Evolutionary conservation across 2,888 invertebrate genomes (phyloP), one percentile per base, ranked within the genome.

Genomic region (Drymonia ruficornis): DNA sequence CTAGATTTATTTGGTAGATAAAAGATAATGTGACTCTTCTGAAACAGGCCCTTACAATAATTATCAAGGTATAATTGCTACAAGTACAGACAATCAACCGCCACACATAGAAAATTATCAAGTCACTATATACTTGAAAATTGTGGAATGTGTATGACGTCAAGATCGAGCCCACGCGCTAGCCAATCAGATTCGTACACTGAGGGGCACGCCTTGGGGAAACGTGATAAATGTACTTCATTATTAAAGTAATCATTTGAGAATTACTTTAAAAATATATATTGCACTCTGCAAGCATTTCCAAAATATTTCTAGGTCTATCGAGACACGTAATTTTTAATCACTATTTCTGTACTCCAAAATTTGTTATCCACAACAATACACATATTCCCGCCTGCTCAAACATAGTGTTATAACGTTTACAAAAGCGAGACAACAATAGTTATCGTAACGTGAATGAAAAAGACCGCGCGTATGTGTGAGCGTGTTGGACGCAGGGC

Each of bases 121-220:
- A 67, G 52, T 61, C 60, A 78, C 75, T 70, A 52, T n/a, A 9
- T 84, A 84, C 85, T 83, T 84, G 83, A 81, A 83, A 78, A 86
- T 82, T 79, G 80, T 86, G 84, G 91, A 89, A 91, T 91, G 87
- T 76, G 59, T 74, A 70, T 89, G 89, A 91, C 92, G 91, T 91
- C 89, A 89, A 74, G 86, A 91, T 74, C 92, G 91, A 91, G 91
- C 91, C 92, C 91, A 91, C 87, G 83, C 87, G 80, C 71, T 78
- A 74, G 68, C 92, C 91, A 92, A 92, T 92, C 89, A 88, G 81
- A 74, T 87, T 93, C 72, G 81, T 93, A 65, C 86, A 94, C 71
- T 89, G 87, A 84, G 93, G 94, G 87, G 95, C 95, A 70, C 90
- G 95, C 70, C 88, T 93, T 72, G 92, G 93, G 89, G 93, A 94